These are phyloP conservation scores for Lamellibrachia luymesi DNA, from an alignment of 1,140 invertebrate genomes.

Conservation along the genomic window DNA sequence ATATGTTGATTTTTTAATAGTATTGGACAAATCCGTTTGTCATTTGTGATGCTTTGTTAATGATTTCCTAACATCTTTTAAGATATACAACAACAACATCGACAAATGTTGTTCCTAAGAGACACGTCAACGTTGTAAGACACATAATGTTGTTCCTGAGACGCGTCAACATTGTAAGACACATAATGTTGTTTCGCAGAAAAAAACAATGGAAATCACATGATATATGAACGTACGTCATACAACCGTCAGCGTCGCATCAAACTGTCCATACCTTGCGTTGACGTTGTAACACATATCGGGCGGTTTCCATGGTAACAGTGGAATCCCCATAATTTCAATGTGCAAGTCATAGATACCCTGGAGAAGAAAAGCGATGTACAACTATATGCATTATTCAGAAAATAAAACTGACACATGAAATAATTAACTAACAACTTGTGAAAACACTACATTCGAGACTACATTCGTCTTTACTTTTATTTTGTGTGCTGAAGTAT, in stretches of 20 bases:
- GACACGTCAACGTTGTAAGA: too few relatives aligned
- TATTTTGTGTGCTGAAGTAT: neutral
- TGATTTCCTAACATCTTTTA: too few relatives aligned
- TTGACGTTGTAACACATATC: slow-evolving; percentile 17
- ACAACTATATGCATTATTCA: neutral
- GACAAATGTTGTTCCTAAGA: too few relatives aligned
- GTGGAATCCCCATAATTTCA: slow-evolving; percentile 18
- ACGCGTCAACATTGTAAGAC: too few relatives aligned
- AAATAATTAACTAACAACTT: neutral
- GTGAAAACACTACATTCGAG: neutral
- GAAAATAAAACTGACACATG: neutral
- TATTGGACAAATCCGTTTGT: too few relatives aligned
- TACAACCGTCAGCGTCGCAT: neutral
- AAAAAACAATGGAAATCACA: neutral
- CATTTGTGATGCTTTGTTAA: too few relatives aligned
- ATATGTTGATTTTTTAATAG: too few relatives aligned
- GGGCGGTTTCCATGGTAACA: slow-evolving; percentile 23
- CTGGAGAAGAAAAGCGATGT: neutral
- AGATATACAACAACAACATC: too few relatives aligned
- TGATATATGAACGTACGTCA: neutral
- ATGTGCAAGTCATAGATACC: slow-evolving; percentile 27
- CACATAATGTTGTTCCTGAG: too few relatives aligned
- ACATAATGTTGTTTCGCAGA: too few relatives aligned
- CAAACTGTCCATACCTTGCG: slow-evolving; percentile 13
- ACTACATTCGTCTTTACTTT: neutral